Base-by-base conservation (phyloP, 2,888 invertebrate genomes). In the Patella depressa region DNA sequence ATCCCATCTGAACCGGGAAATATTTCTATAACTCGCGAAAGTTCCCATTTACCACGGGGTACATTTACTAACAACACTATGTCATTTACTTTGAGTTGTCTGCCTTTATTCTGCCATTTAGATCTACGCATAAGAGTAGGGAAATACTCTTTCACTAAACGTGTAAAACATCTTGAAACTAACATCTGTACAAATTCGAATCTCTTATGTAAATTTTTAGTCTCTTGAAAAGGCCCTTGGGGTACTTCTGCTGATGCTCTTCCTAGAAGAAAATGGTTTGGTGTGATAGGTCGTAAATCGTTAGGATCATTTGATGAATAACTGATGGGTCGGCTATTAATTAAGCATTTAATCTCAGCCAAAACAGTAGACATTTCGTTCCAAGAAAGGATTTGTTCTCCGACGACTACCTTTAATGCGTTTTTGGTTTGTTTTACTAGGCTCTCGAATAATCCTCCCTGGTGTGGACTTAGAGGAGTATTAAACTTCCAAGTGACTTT, bases 201-300 rank as follows among this genome's bases (percentile, higher is more conserved):
- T 14, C 80, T 71, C 34, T 76, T 71, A n/a, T 53, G n/a, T n/a
- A 69, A 54, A 57, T 34, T 65, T 11, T 54, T 55, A 5, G 73
- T 59, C 57, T 76, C 54, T 14, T 76, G 12, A 70, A 73, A 76
- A 15, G 69, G 55, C 53, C 71, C 76, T n/a, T 76, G 73, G 7
- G 79, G 76, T 2, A 76, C 65, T 45, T 79, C 72, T n/a, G 24
- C 34, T 15, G 73, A 24, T 17, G 76, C 75, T 55, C 73, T 74
- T 12, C 79, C 79, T 11, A 77, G 54, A 24, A 78, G 5, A 65
- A 79, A 78, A 54, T 79, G 79, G n/a, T 79, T 79, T 14, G 78
- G 78, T 19, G 79, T 79, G 11, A 78, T 14, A 11, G 78, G 74
- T 53, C 72, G 71, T 17, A 53, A 29, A 57, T 75, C 76, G 72